Percentiles rank a stretch among this genome's conserved stretches.
Conservation (phyloP, 2,888 invertebrate genomes). For the Heteromyza rotundicornis region DNA sequence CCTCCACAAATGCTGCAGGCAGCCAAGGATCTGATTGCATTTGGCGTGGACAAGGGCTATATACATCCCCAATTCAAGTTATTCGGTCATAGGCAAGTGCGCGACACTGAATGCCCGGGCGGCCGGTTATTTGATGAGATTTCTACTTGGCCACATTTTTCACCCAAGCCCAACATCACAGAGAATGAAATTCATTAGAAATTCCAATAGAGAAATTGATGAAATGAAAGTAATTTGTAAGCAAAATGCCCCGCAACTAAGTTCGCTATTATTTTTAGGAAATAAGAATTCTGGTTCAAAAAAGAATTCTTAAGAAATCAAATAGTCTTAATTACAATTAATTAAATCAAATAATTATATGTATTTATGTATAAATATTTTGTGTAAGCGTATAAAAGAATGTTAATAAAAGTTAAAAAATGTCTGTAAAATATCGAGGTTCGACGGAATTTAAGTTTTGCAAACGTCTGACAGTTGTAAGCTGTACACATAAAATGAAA, state of each 20-base stretch:
- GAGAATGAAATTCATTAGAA: conserved; percentile 33
- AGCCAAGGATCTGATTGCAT: conserved; percentile 67
- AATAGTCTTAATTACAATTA: too few species aligned
- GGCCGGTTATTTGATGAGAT: conserved; percentile 68
- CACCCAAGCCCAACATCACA: conserved; percentile 51
- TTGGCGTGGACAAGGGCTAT: conserved; percentile 69
- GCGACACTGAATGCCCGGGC: conserved; percentile 74
- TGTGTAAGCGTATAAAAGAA: too few species aligned
- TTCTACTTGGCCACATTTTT: conserved; percentile 69
- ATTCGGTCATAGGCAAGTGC: conserved; percentile 70
- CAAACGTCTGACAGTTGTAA: too few species aligned
- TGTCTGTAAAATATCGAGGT: too few species aligned
- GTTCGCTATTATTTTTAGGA: conserved; percentile 20
- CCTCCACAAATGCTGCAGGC: conserved; percentile 68
- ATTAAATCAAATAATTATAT: too few species aligned
- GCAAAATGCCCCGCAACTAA: conserved; percentile 3
- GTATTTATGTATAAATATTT: too few species aligned
- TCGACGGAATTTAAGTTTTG: too few species aligned
- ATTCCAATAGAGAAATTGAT: neutral
- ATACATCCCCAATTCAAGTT: conserved; percentile 68
- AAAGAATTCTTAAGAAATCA: too few species aligned
- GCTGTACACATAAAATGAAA: too few species aligned
- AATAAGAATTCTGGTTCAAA: too few species aligned
- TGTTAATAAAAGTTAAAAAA: too few species aligned
- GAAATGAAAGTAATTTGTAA: neutral